These are phyloP conservation scores for Kryphioiulus occultus DNA, from an alignment of 2,888 invertebrate species.

Conservation along the genomic window DNA sequence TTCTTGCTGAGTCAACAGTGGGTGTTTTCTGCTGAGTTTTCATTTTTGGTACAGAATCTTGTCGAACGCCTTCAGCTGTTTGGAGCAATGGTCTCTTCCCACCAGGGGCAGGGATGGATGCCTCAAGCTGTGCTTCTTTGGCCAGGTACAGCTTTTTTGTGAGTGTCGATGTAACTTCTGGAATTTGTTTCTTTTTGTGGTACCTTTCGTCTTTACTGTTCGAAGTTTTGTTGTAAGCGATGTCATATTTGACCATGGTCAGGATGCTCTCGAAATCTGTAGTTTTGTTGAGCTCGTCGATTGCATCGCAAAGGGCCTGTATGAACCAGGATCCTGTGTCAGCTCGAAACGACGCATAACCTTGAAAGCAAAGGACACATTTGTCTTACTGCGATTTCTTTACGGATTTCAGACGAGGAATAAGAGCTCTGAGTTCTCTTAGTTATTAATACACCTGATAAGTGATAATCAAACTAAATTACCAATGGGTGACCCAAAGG, in stretches of 20 bases:
- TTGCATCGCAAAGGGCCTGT: conserved; percentile 12
- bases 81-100: background rate
- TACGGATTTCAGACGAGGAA: too few species aligned
- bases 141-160: background rate
- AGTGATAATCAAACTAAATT: background rate
- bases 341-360: background rate
- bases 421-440: too few species aligned
- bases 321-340: background rate
- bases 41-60: too few species aligned
- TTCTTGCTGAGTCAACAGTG: too few species aligned
- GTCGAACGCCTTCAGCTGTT: background rate
- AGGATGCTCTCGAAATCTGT: conserved; percentile 17
- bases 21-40: too few species aligned
- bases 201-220: background rate
- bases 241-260: conserved; percentile 28
- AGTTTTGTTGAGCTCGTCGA: background rate
- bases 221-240: background rate
- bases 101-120: background rate
- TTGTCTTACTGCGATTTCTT: too few species aligned
- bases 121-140: background rate
- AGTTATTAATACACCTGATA: too few species aligned
- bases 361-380: background rate
- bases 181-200: conserved; percentile 9
- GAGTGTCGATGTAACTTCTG: background rate
- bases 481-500: background rate